Evolutionary conservation across 2,888 invertebrate genomes (phyloP).

Genomic region (Epinotia ramella): DNA sequence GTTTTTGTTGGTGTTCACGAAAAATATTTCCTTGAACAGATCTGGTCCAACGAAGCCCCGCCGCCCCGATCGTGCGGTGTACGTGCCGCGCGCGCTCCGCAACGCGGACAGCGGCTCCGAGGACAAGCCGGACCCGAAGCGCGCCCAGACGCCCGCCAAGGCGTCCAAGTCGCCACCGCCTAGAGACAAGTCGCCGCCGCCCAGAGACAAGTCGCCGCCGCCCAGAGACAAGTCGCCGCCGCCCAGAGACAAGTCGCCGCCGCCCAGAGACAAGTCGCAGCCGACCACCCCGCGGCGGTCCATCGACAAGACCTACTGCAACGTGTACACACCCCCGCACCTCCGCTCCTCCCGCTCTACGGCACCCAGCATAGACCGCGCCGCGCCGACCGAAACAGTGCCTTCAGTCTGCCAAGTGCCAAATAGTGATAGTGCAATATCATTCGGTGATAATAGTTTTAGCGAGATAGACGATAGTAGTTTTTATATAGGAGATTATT

Average conservation of each 20-base stretch:
- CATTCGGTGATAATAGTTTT: constrained; percentile 78
- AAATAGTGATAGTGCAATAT: constrained; percentile 84
- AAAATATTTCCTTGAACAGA: constrained; percentile 58
- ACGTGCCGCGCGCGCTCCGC: constrained; percentile 90
- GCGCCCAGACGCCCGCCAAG: constrained; percentile 63
- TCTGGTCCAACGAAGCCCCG: constrained; percentile 79
- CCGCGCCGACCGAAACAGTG: constrained; percentile 69
- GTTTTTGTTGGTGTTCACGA: background rate
- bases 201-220: constrained; percentile 73
- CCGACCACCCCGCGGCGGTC: constrained; percentile 74
- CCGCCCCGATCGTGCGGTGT: constrained; percentile 91
- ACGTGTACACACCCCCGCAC: constrained; percentile 82
- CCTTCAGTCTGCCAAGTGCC: constrained; percentile 81
- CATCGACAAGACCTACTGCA: constrained; percentile 78
- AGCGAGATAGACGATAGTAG: constrained; percentile 74
- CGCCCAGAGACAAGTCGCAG: constrained; percentile 69
- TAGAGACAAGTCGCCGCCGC: constrained; percentile 71
- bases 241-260: constrained; percentile 74
- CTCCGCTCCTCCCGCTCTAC: constrained; percentile 74
- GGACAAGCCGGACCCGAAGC: constrained; percentile 60
- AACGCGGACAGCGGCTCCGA: constrained; percentile 60
- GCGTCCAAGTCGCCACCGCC: constrained; percentile 72
- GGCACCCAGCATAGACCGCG: constrained; percentile 65
- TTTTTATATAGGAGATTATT: constrained; percentile 84
- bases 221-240: constrained; percentile 71